Percentiles rank a stretch among this genome's conserved stretches.
phyloP scores from a whole-genome alignment of 1,140 invertebrate species.

The Drosophila triauraria region DNA sequence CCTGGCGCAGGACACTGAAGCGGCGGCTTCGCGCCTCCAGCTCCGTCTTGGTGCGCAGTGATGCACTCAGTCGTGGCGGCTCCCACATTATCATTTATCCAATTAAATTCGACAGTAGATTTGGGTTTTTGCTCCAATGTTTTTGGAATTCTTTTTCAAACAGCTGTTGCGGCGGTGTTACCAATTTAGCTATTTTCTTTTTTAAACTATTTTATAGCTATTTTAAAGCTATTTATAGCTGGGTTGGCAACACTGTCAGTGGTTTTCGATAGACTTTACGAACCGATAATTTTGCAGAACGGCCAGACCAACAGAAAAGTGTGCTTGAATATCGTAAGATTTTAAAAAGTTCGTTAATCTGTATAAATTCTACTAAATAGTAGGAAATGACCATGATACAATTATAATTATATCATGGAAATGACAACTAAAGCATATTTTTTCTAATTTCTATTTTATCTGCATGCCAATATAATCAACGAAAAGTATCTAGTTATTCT shows the following conservation, averaged over 20 bases:
- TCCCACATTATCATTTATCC: conserved; percentile 63
- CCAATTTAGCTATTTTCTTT: too few relatives aligned
- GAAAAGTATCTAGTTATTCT: background rate
- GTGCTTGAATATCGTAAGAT: background rate
- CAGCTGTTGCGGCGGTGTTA: background rate
- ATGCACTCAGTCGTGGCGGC: conserved; percentile 71
- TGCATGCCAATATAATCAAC: too few relatives aligned
- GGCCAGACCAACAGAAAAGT: background rate
- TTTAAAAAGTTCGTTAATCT: background rate
- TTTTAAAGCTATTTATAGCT: too few relatives aligned
- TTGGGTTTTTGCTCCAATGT: conserved; percentile 13
- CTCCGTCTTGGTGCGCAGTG: conserved; percentile 75
- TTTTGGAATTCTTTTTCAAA: background rate
- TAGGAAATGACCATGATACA: too few relatives aligned
- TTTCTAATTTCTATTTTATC: rapidly evolving
- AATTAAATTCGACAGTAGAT: background rate
- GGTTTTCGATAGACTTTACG: too few relatives aligned
- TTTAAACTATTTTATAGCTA: background rate
- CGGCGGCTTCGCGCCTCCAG: conserved; percentile 62
- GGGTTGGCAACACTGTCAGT: too few relatives aligned
- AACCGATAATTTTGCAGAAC: too few relatives aligned
- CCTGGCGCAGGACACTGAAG: conserved; percentile 33
- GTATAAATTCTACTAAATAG: too few relatives aligned
- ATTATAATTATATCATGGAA: too few relatives aligned
- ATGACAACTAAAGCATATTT: background rate